These are phyloP conservation scores for Xyliphius kryptos DNA, from an alignment of 2,113 vertebrate genomes.

Conservation along the genomic window DNA sequence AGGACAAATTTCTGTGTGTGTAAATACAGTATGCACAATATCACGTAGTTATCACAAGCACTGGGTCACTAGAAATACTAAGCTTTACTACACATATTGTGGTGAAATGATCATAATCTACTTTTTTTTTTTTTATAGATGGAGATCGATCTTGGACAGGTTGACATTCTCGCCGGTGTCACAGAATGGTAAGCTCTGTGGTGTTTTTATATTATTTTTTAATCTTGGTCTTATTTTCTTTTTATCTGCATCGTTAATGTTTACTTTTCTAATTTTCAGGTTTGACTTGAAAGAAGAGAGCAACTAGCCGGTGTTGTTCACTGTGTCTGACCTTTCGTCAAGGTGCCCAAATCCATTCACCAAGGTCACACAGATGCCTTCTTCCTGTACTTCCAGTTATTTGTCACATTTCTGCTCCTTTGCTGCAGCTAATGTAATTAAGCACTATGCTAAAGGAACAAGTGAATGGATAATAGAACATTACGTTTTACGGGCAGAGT, in stretches of 20 bases:
- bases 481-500: not conserved
- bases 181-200: constrained; percentile 59
- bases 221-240: too few relatives aligned
- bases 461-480: not conserved
- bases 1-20: too few relatives aligned
- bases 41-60: too few relatives aligned
- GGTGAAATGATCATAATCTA: constrained; percentile 10
- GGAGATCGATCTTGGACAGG: constrained; percentile 55
- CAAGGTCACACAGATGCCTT: constrained; percentile 52
- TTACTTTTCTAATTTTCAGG: constrained; percentile 42
- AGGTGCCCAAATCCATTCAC: not conserved
- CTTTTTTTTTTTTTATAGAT: constrained; percentile 48
- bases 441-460: not conserved
- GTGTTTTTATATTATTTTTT: too few relatives aligned
- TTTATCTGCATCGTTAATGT: too few relatives aligned
- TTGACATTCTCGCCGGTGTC: constrained; percentile 54
- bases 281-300: constrained; percentile 59
- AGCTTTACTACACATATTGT: not conserved
- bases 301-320: constrained; percentile 24
- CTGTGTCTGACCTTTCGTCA: not conserved
- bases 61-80: too few relatives aligned
- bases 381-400: constrained; percentile 11
- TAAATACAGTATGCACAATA: too few relatives aligned
- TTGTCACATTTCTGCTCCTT: not conserved
- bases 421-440: not conserved